Base-by-base conservation (phyloP, 2,888 invertebrate species). In the Sinelater perroti region DNA sequence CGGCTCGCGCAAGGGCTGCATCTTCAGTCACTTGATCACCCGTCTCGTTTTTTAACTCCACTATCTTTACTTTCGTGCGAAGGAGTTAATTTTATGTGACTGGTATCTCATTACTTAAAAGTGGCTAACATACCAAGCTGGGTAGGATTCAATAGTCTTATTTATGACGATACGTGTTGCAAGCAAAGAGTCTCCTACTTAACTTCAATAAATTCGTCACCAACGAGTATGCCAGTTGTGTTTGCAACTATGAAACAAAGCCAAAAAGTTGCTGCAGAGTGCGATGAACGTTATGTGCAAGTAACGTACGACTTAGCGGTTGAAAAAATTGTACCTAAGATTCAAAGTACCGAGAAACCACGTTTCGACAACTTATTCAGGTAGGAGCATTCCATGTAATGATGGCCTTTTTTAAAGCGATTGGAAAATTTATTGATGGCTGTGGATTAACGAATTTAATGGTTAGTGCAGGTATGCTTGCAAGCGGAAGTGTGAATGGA, bases 121-220 rank as follows among this genome's bases (percentile, higher is more conserved):
- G n/a, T n/a, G n/a, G n/a, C n/a, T n/a, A n/a, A n/a, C n/a, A 68
- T 66, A 3, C 72, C 72, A 33, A 69, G 68, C 68, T 75, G 72
- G 72, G 67, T 69, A 10, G 71, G 72, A 7, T 74, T 63, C 31
- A 70, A 73, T 59, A 61, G 62, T 38, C 17, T 24, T 26, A 59
- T 71, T 17, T 8, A 42, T 18, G 33, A 54, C 8, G 70, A 73
- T 38, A 45, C 51, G 16, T 58, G 54, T 28, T 6, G 31, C 5
- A 54, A 53, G 26, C 70, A 72, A 59, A 65, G 60, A 58, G 52
- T 71, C 33, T 60, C 65, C 1, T 72, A 73, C 56, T 31, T 72
- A 1, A 67, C 72, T 6, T 60, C 70, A 7, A 72, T 72, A 2
- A 70, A 73, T 63, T 8, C 16, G 24, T 72, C 73, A 13, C 71